Evolutionary conservation across 2,113 vertebrate genomes (phyloP).

Genomic region (Gasterosteus aculeatus): DNA sequence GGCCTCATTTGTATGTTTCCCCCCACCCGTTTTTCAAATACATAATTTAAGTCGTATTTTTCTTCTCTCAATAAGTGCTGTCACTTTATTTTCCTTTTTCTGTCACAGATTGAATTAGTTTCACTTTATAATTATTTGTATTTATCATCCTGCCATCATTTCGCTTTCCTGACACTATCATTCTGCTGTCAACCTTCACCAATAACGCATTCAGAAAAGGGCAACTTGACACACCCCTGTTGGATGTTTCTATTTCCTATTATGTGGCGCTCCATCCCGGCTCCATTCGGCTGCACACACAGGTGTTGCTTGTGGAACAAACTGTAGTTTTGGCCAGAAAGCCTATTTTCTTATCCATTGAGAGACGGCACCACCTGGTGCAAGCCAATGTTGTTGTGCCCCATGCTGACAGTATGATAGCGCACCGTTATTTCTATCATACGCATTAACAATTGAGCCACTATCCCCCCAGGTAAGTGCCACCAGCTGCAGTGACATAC

Average conservation of each 20-base stretch:
- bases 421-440: conserved; percentile 68
- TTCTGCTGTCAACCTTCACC: conserved; percentile 44
- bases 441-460: conserved; percentile 58
- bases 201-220: conserved; percentile 43
- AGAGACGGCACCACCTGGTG: conserved; percentile 61
- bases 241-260: conserved; percentile 47
- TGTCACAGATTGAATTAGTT: conserved; percentile 45
- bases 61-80: background rate
- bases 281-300: conserved; percentile 52
- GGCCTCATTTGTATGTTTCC: background rate
- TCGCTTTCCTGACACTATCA: conserved; percentile 29
- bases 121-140: conserved; percentile 36
- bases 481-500: conserved; percentile 38
- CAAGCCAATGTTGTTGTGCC: conserved; percentile 59
- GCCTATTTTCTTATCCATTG: conserved; percentile 63
- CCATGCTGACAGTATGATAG: conserved; percentile 66
- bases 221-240: conserved; percentile 46
- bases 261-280: conserved; percentile 16
- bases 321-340: conserved; percentile 55
- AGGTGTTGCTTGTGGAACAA: conserved; percentile 64
- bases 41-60: background rate
- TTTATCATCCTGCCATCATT: conserved; percentile 14
- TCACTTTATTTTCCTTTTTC: conserved; percentile 37
- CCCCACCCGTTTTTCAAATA: background rate
- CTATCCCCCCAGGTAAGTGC: conserved; percentile 75